Evolutionary conservation across 2,888 invertebrate species (phyloP), one percentile per base, ranked within the genome.

Genomic region (Copidosoma aretas): DNA sequence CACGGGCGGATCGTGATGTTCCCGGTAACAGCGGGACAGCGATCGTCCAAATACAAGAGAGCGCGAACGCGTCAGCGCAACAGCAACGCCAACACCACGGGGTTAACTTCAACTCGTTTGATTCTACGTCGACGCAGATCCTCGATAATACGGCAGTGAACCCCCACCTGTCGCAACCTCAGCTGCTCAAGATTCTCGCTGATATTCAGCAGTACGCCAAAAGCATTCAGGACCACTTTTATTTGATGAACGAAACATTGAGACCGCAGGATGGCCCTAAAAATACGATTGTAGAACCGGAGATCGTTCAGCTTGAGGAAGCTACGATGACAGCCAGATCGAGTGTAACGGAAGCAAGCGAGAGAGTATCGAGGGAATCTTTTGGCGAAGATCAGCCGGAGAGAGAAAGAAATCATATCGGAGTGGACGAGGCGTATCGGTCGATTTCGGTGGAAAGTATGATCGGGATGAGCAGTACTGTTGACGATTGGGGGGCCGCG

Each of bases 171-270:
- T 22, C 71, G 3, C 17, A 41, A 4, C 54, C 62, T 1, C 60
- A 64, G 19, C 22, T 71, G 19, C 46, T 71, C 15, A 52, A 58
- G 5, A 66, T 71, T 32, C 68, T 71, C 14, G 22, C 21, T 1
- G 61, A 71, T 4, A 71, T 71, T 8, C 66, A 68, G 60, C 15
- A 39, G 12, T 71, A 71, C 53, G 61, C 67, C 0, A 52, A 61
- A 21, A 68, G 24, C 8, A 68, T 71, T n/a, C 53, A 68, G 41
- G 52, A 64, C 0, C 21, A 63, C 12, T 68, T 68, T 4, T 3
- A 24, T 14, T 1, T 1, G 1, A 39, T 62, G 2, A 67, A 67
- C 14, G 41, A 66, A 21, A 25, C 52, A 15, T 43, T 17, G 3
- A 21, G 46, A 12, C 43, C 43, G 12, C 43, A 46, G 43, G 43